These are phyloP conservation scores for Gallinago undulata DNA, from an alignment of 2,113 vertebrate genomes.

Conservation along the genomic window DNA sequence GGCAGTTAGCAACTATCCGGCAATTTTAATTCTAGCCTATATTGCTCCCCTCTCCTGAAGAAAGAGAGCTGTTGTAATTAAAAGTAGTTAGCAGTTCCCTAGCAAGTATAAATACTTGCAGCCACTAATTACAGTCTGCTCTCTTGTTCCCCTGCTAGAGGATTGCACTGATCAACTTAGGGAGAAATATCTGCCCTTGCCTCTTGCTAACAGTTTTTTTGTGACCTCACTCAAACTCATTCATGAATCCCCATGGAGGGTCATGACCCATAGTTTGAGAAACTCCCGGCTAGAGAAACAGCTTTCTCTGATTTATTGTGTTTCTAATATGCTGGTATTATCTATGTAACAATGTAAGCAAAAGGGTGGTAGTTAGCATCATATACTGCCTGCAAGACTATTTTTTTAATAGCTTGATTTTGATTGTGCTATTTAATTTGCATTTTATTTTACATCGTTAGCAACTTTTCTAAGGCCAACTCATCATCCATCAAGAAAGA, in stretches of 20 bases:
- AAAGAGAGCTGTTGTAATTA: slow-evolving; percentile 56
- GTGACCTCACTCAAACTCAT: slow-evolving; percentile 4
- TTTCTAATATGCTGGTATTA: not conserved
- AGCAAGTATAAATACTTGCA: slow-evolving; percentile 48
- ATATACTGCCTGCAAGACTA: not conserved
- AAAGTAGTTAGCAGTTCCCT: slow-evolving; percentile 53
- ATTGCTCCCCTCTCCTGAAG: slow-evolving; percentile 37
- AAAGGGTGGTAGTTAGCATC: not conserved
- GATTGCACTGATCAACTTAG: not conserved
- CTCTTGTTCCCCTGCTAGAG: slow-evolving; percentile 1
- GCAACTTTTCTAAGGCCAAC: slow-evolving; percentile 34
- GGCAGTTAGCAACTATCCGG: slow-evolving; percentile 5
- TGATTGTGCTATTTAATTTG: slow-evolving; percentile 61
- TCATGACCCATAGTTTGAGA: slow-evolving; percentile 15
- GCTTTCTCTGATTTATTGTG: slow-evolving; percentile 2
- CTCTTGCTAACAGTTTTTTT: not conserved
- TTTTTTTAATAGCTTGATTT: slow-evolving; percentile 58
- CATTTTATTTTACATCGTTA: slow-evolving; percentile 57
- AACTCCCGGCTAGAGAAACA: not conserved
- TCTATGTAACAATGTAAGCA: not conserved
- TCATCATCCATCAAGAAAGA: slow-evolving; percentile 48
- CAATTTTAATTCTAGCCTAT: slow-evolving; percentile 59
- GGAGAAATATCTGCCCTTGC: not conserved
- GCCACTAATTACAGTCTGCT: slow-evolving; percentile 56
- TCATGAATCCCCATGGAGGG: not conserved